Evolutionary conservation across 2,888 invertebrate genomes (phyloP), one percentile per base, ranked within the genome.

Genomic region (Chloroclystis v-ata): DNA sequence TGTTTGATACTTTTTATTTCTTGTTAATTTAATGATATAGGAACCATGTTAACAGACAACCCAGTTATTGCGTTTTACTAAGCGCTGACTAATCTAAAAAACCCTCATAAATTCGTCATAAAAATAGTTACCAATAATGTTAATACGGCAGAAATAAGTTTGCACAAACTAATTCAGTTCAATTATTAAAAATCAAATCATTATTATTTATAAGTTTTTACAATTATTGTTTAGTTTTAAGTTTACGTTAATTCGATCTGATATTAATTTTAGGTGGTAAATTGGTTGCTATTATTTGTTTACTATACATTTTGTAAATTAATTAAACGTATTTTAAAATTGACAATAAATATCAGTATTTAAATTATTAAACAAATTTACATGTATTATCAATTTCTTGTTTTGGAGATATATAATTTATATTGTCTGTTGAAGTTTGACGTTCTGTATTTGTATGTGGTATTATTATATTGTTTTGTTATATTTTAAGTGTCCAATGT

Each of bases 271-370:
- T 62, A 62, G 59, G 60, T 57, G 57, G 49, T 40, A 42, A 57
- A 51, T 54, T 43, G 60, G 56, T 59, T 56, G 59, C 59, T 57
- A 56, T 54, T 50, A 54, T 50, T 46, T 46, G 43, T 47, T 53
- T 51, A 54, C 65, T 63, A 52, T 53, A 59, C 33, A 43, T 50
- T 60, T 57, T 66, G 62, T 69, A 68, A 65, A 60, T 63, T 63
- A 62, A 61, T 60, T 63, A 63, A 69, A 73, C 71, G 78, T 82
- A 78, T 79, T 82, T 82, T 67, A 63, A 67, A 82, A 75, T 82
- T 74, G 86, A 86, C 85, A 86, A 85, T 85, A 86, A 85, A 83
- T 83, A 82, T 74, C 84, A 85, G 84, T 86, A 85, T 85, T 86
- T 83, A 82, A 79, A 80, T 78, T 78, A 78, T 76, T 72, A 69